phyloP scores from a whole-genome alignment of 2,888 invertebrate species.

The Torymus tubicola region DNA sequence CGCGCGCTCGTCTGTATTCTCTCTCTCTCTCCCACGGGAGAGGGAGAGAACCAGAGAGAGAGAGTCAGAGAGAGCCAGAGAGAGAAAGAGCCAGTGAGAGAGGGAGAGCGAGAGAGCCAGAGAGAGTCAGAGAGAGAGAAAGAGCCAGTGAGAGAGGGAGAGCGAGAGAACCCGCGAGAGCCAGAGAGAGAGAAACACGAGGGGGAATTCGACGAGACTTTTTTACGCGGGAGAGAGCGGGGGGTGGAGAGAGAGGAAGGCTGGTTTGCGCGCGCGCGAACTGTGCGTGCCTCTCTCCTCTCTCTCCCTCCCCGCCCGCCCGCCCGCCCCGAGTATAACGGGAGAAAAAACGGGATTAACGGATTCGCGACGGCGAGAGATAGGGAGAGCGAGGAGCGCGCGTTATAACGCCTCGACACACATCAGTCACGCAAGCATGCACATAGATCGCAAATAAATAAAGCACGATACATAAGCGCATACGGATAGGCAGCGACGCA shows the following conservation, averaged over 20 bases:
- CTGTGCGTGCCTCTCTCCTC: constrained; percentile 4
- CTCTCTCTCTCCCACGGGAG: constrained; percentile 2
- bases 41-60: constrained; percentile 31
- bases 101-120: constrained; percentile 5
- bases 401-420: constrained; percentile 1
- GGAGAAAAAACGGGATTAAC: constrained; percentile 50
- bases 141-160: constrained; percentile 1
- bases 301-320: neutral
- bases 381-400: neutral
- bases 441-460: neutral
- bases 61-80: neutral
- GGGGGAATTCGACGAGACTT: constrained; percentile 44
- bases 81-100: constrained; percentile 35
- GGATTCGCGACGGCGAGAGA: constrained; percentile 8
- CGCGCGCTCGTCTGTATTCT: neutral
- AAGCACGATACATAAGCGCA: too few species aligned
- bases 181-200: constrained; percentile 7
- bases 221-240: constrained; percentile 24
- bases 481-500: too few species aligned
- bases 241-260: constrained; percentile 19
- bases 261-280: constrained; percentile 19
- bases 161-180: constrained; percentile 26
- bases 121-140: neutral
- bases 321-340: constrained; percentile 27
- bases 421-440: neutral